Evolutionary conservation across 2,797 vertebrate species (phyloP).

Genomic region (Microctenopoma steveboyesi): DNA sequence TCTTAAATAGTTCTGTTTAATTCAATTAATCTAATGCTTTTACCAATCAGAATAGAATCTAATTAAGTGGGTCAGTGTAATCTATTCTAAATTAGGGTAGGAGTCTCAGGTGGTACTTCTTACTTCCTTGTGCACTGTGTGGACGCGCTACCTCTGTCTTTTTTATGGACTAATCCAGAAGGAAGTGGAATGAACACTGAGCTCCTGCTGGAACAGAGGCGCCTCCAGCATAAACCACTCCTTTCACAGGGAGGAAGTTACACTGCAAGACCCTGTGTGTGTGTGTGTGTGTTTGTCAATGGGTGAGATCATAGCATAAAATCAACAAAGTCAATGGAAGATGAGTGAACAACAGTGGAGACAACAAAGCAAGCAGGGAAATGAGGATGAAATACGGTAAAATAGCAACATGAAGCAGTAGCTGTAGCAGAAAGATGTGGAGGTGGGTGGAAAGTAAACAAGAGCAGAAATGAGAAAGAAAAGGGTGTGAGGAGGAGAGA

Average conservation of each 20-base stretch:
- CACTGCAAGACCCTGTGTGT: constrained; percentile 74
- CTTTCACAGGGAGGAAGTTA: constrained; percentile 74
- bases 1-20: background rate
- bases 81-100: background rate
- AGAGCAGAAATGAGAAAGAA: constrained; percentile 30
- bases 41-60: background rate
- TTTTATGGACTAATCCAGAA: constrained; percentile 87
- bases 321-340: constrained; percentile 10
- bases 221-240: constrained; percentile 83
- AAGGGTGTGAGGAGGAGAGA: constrained; percentile 34
- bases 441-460: background rate
- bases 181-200: constrained; percentile 84
- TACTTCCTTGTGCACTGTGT: background rate
- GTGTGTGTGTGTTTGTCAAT: no score
- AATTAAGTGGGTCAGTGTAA: background rate
- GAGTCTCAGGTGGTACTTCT: background rate
- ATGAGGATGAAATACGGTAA: background rate
- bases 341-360: background rate
- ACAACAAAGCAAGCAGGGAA: background rate
- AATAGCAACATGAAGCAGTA: background rate
- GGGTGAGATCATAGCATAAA: constrained; percentile 18
- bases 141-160: constrained; percentile 63
- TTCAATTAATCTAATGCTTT: no score
- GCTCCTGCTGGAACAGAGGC: constrained; percentile 84
- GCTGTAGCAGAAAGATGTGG: no score